Percentiles rank a stretch among this genome's conserved stretches.
phyloP scores from a whole-genome alignment of 2,113 vertebrate genomes.

The Ophthalmotilapia sp. region DNA sequence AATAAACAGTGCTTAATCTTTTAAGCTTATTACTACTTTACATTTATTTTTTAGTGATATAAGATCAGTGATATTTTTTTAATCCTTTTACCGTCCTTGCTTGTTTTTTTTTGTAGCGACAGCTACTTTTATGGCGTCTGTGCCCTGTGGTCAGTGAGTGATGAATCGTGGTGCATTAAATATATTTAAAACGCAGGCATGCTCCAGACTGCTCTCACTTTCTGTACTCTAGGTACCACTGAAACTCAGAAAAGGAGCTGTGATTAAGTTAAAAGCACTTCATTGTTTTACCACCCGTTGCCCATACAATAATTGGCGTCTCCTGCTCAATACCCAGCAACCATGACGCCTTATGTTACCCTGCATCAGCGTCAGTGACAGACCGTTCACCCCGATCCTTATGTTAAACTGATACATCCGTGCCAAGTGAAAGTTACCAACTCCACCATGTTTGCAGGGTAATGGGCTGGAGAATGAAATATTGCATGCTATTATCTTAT shows the following conservation, averaged over 20 bases:
- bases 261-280: constrained; percentile 22
- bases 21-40: background rate
- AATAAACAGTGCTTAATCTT: background rate
- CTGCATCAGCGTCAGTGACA: constrained; percentile 24
- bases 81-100: background rate
- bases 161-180: background rate
- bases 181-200: background rate
- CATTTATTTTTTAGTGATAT: background rate
- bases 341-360: constrained; percentile 12
- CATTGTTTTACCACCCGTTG: constrained; percentile 11
- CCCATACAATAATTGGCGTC: constrained; percentile 20
- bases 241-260: background rate
- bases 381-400: constrained; percentile 43
- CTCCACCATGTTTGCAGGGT: constrained; percentile 41
- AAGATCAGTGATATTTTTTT: background rate
- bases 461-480: constrained; percentile 61
- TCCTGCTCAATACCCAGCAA: background rate
- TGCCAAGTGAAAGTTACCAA: constrained; percentile 39
- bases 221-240: background rate
- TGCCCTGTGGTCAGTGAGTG: background rate
- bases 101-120: background rate
- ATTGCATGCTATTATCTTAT: constrained; percentile 62
- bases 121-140: background rate
- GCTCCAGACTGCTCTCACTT: background rate
- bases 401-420: constrained; percentile 53